A percentile compares a stretch with the other conserved stretches of the same genome.
These are phyloP conservation scores for Asarcornis scutulata DNA, from an alignment of 2,113 vertebrate genomes.

Conservation along the genomic window DNA sequence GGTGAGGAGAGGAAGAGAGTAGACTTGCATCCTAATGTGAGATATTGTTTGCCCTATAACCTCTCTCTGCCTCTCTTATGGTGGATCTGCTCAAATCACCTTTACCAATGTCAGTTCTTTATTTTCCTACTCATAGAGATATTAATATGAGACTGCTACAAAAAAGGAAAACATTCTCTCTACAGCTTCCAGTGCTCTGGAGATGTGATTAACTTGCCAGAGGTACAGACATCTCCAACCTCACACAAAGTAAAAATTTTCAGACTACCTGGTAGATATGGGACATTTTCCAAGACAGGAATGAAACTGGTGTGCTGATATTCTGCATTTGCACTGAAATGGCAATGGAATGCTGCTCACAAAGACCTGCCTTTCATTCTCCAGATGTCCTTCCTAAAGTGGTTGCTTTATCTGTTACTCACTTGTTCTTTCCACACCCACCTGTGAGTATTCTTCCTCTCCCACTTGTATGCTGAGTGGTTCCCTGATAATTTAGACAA, in stretches of 20 bases:
- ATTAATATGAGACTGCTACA: background rate
- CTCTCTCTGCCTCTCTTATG: background rate
- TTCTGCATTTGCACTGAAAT: background rate
- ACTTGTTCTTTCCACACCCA: fast-evolving
- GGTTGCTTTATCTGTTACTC: background rate
- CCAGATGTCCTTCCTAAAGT: background rate
- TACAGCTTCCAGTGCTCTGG: background rate
- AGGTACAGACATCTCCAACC: background rate
- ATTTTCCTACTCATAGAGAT: background rate
- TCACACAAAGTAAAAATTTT: background rate
- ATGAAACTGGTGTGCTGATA: background rate
- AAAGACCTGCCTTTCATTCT: background rate
- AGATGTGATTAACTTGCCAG: background rate
- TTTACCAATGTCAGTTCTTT: background rate
- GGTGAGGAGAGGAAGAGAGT: background rate
- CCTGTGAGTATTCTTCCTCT: background rate
- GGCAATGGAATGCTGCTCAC: background rate
- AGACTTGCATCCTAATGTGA: background rate
- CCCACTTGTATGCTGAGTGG: background rate
- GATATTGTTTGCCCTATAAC: background rate
- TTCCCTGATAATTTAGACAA: background rate
- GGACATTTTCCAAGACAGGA: background rate
- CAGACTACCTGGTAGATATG: background rate
- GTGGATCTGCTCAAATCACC: background rate
- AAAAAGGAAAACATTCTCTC: background rate